Evolutionary conservation across 2,113 vertebrate genomes (phyloP).

Genomic region (Hyaena hyaena): DNA sequence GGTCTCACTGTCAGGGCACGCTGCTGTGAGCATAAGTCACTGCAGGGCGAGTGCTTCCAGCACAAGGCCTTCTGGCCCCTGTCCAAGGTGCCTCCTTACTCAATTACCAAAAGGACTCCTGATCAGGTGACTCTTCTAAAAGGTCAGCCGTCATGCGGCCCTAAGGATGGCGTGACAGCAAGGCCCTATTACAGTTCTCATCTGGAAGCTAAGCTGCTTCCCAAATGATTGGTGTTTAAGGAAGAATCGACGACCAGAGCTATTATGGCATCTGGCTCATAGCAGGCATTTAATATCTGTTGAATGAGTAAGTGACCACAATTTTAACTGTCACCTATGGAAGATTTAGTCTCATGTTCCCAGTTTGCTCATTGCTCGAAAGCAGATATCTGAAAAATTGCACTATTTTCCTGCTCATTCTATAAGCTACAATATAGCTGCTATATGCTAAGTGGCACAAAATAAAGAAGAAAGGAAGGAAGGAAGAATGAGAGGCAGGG

Average conservation of each 20-base stretch:
- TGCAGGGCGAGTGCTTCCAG: neutral
- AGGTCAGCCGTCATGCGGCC: neutral
- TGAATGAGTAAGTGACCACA: neutral
- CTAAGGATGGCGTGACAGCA: neutral
- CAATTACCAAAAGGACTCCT: slow-evolving; percentile 26
- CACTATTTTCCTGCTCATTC: neutral
- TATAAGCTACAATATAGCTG: neutral
- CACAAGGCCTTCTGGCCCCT: neutral
- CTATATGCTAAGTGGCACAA: neutral
- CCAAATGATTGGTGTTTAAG: neutral
- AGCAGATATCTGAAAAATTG: neutral
- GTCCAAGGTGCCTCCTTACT: neutral
- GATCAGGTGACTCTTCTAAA: neutral
- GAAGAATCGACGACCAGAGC: neutral
- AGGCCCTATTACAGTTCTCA: neutral
- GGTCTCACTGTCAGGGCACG: neutral
- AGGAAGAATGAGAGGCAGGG: neutral
- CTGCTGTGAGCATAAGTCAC: no score
- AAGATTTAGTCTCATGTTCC: neutral
- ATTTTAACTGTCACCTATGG: neutral
- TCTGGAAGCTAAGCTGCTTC: neutral
- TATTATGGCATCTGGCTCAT: neutral
- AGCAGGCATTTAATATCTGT: neutral
- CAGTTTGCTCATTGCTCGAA: neutral
- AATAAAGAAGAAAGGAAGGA: neutral